Conservation (phyloP, 2,113 vertebrate genomes). For the Symphodus melops region DNA sequence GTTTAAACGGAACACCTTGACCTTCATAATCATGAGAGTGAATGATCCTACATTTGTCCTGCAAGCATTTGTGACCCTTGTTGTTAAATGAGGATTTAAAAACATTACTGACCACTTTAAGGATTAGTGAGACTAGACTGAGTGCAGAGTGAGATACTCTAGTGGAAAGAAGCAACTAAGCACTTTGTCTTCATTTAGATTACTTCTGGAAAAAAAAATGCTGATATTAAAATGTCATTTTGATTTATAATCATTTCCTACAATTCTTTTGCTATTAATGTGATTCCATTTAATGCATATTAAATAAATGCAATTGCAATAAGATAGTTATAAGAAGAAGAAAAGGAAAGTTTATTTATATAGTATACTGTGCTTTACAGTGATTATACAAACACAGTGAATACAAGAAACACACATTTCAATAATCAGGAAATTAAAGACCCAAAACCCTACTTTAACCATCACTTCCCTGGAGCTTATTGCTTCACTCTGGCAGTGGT, state of each 20-base stretch:
- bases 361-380: background rate
- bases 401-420: too few relatives aligned
- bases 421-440: too few relatives aligned
- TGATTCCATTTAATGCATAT: too few relatives aligned
- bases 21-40: background rate
- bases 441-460: background rate
- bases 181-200: background rate
- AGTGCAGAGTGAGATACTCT: background rate
- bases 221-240: too few relatives aligned
- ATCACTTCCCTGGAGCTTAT: background rate
- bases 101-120: background rate
- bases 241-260: too few relatives aligned
- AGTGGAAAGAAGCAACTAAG: background rate
- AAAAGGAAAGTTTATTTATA: too few relatives aligned
- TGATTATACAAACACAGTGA: background rate
- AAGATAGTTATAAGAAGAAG: too few relatives aligned
- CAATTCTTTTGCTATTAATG: too few relatives aligned
- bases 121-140: background rate
- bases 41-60: background rate
- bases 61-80: background rate
- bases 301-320: too few relatives aligned
- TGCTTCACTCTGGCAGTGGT: background rate
- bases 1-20: background rate
- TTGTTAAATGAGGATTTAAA: conserved; percentile 7
- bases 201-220: too few relatives aligned